A percentile compares a stretch with the other conserved stretches of the same genome.
phyloP scores from a whole-genome alignment of 2,888 invertebrate species.

The Hemistola chrysoprasaria region DNA sequence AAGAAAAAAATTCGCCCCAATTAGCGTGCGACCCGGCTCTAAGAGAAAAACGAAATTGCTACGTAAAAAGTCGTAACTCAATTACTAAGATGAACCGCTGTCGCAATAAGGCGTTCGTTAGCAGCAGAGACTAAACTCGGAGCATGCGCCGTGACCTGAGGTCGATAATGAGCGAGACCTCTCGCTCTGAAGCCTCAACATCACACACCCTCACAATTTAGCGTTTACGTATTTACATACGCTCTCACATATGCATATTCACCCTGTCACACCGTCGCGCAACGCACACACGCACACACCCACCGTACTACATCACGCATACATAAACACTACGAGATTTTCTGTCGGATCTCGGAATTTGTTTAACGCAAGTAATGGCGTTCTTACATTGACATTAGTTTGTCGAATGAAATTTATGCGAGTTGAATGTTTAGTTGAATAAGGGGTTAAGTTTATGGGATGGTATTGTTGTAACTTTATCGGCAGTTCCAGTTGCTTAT shows the following conservation, averaged over 20 bases:
- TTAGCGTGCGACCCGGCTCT: slow-evolving; percentile 75
- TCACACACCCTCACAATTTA: slow-evolving; percentile 80
- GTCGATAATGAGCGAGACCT: slow-evolving; percentile 82
- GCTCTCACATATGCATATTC: slow-evolving; percentile 77
- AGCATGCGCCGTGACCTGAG: slow-evolving; percentile 82
- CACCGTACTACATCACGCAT: slow-evolving; percentile 33
- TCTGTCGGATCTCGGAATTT: slow-evolving; percentile 60
- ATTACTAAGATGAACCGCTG: slow-evolving; percentile 79
- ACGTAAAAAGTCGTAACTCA: slow-evolving; percentile 82
- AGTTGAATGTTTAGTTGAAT: slow-evolving; percentile 77
- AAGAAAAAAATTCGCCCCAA: slow-evolving; percentile 68
- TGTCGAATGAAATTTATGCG: slow-evolving; percentile 80
- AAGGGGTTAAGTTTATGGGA: slow-evolving; percentile 76
- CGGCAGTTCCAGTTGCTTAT: slow-evolving; percentile 45
- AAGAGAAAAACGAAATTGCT: slow-evolving; percentile 80
- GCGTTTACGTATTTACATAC: slow-evolving; percentile 80
- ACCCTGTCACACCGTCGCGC: slow-evolving; percentile 39
- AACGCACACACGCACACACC: slow-evolving; percentile 36
- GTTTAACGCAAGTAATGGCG: slow-evolving; percentile 76
- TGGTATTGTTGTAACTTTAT: slow-evolving; percentile 57
- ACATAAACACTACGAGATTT: slow-evolving; percentile 33
- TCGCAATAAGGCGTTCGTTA: slow-evolving; percentile 80
- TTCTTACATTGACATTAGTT: slow-evolving; percentile 82
- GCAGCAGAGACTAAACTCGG: slow-evolving; percentile 59
- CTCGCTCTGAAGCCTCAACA: slow-evolving; percentile 73